Base-by-base conservation (phyloP, 1,140 invertebrate species). In the Cephus cinctus region DNA sequence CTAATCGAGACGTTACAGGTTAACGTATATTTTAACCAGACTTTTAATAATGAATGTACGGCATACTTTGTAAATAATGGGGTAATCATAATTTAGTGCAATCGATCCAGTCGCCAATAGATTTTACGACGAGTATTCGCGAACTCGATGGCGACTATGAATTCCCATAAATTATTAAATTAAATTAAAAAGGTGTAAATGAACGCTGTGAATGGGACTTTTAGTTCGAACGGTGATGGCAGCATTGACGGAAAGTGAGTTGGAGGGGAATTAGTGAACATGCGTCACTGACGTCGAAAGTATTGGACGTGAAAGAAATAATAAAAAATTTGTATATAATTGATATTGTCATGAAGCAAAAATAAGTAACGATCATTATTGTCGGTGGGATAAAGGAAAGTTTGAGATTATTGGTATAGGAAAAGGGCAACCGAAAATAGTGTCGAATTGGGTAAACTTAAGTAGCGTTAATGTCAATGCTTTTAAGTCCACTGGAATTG, bases 291-390 rank as follows among this genome's bases (percentile, higher is more conserved):
- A n/a, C 25, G 25, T 27, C n/a, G n/a, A 31, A 61, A 56, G 51
- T 53, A 60, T 47, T 59, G 57, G 52, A 46, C 54, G 52, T 61
- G 61, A 67, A 67, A 67, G 69, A 66, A 63, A 71, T 61, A 63
- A 67, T 69, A 67, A 69, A 66, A 63, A 71, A 69, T 71, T 71
- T 69, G 68, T 71, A 71, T 63, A 71, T 71, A 71, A 71, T 69
- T 69, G 63, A 68, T 64, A 69, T 69, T 65, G 65, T 51, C 67
- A 71, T 69, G 67, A 71, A 69, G 54, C 62, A 66, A n/a, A n/a
- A n/a, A n/a, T n/a, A n/a, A n/a, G n/a, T n/a, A n/a, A n/a, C n/a
- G n/a, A n/a, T n/a, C n/a, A n/a, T n/a, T n/a, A n/a, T n/a, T n/a
- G n/a, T n/a, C n/a, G n/a, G n/a, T n/a, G n/a, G n/a, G n/a, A n/a